Base-by-base conservation (phyloP, 64 coral and sea anemone genomes). In the Montipora foliosa region DNA sequence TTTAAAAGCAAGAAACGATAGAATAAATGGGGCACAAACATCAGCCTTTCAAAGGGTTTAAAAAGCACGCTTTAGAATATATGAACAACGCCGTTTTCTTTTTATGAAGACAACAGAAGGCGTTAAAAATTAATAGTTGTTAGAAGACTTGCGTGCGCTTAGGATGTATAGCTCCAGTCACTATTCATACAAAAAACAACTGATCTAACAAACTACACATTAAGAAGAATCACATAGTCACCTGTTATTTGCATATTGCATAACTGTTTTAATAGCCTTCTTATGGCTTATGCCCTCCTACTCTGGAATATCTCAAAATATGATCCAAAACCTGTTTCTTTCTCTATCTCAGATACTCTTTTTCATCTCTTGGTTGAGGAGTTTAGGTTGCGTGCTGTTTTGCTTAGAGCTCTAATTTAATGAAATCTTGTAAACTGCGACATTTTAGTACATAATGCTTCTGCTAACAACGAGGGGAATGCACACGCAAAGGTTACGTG, bases 251-350 rank as follows among this genome's bases (percentile, higher is more conserved):
- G 44, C 46, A 19, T 15, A 13, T 12, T 78, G 76, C 16, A 78
- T 78, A 78, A 78, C 76, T 78, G 76, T 78, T 49, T 78, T 78
- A 49, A 78, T 17, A 48, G 46, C 29, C 15, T 8, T 78, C 76
- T 78, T 6, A 71, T 71, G 20, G 49, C 76, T 78, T 6, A 71
- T 71, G 20, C 21, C 21, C 68, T 9, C 68, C 19, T 24, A 71
- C 68, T 17, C 0, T 71, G 20, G 21, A 71, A 20, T 21, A 21
- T n/a, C 46, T 16, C 46, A 37, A 37, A 37, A 37, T 12, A 17
- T 47, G 4, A 37, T 11, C 25, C 22, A 47, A 15, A 12, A 76
- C 44, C 44, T 46, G 10, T 47, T 13, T 47, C 44, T 74, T 24
- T 24, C 74, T 13, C 14, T 15, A 16, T 64, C 3, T 14, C 3